Conservation (phyloP, 1,140 invertebrate genomes). For the Sycophila sp. region DNA sequence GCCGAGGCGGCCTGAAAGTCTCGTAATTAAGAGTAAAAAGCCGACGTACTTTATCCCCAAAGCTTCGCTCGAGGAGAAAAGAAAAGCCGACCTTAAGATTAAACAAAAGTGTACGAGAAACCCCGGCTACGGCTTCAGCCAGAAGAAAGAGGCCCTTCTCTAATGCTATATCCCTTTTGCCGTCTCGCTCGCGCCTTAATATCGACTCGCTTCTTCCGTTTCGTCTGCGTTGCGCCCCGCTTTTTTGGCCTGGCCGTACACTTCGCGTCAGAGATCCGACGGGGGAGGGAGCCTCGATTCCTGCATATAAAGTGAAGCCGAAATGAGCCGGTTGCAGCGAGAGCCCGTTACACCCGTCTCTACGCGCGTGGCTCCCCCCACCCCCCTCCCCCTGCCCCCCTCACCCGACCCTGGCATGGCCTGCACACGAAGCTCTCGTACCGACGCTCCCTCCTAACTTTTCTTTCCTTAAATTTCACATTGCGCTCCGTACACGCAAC, state of each 20-base stretch:
- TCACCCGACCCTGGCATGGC: background rate
- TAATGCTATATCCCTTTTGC: slow-evolving; percentile 4
- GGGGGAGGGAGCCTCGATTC: slow-evolving; percentile 43
- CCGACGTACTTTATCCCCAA: background rate
- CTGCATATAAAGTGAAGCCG: slow-evolving; percentile 64
- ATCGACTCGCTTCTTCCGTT: background rate
- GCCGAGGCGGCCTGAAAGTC: background rate
- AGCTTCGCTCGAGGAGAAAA: too few relatives aligned
- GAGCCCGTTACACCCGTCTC: background rate
- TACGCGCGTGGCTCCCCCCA: background rate
- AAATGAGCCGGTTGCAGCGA: slow-evolving; percentile 60
- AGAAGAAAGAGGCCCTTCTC: slow-evolving; percentile 28
- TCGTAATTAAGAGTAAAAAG: slow-evolving; percentile 28
- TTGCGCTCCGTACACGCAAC: background rate
- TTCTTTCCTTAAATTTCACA: slow-evolving; percentile 30
- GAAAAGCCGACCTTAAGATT: slow-evolving; percentile 21
- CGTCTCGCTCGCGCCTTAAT: background rate
- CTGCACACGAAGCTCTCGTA: slow-evolving; percentile 13
- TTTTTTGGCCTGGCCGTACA: background rate
- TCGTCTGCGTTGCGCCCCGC: background rate
- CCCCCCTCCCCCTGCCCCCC: background rate
- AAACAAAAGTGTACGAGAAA: slow-evolving; percentile 34
- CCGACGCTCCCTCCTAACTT: slow-evolving; percentile 10
- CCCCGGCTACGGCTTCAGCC: slow-evolving; percentile 12
- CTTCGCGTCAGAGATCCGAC: slow-evolving; percentile 3